Percentiles rank a stretch among this genome's conserved stretches.
These are phyloP conservation scores for Amphiura filiformis DNA, from an alignment of 35 echinoderm and acorn worm species.

Conservation along the genomic window DNA sequence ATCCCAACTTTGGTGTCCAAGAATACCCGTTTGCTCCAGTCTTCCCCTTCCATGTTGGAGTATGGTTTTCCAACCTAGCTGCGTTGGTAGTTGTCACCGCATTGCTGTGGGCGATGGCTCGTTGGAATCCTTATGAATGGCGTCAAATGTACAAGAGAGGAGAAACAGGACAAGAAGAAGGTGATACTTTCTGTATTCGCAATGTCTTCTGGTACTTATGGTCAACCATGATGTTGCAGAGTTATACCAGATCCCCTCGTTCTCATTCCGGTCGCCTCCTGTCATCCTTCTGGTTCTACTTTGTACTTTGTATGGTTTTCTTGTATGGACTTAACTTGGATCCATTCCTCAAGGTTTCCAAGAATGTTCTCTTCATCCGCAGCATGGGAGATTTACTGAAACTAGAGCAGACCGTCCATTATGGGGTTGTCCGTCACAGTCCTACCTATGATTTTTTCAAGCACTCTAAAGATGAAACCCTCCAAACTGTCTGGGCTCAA, in stretches of 20 bases:
- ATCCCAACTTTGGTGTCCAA: conserved; percentile 55
- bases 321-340: conserved; percentile 65
- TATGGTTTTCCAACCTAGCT: conserved; percentile 68
- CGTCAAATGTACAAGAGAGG: conserved; percentile 18
- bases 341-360: conserved; percentile 57
- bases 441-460: conserved; percentile 68
- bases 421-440: conserved; percentile 64
- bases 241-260: conserved; percentile 53
- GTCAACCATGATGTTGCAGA: conserved; percentile 44
- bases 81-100: conserved; percentile 51
- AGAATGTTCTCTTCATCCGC: conserved; percentile 33
- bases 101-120: conserved; percentile 44
- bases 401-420: conserved; percentile 55
- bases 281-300: conserved; percentile 64
- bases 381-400: conserved; percentile 42
- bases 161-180: conserved; percentile 58
- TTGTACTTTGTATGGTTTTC: conserved; percentile 66
- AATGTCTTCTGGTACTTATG: conserved; percentile 42
- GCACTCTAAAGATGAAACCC: conserved; percentile 26
- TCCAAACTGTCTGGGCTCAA: conserved; percentile 35
- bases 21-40: conserved; percentile 65
- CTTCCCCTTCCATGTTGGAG: conserved; percentile 61
- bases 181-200: conserved; percentile 42
- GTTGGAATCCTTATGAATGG: conserved; percentile 72
- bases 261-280: conserved; percentile 57